A percentile compares a stretch with the other conserved stretches of the same genome.
These are phyloP conservation scores for Argynnis bischoffii DNA, from an alignment of 2,888 invertebrate genomes.

Conservation along the genomic window DNA sequence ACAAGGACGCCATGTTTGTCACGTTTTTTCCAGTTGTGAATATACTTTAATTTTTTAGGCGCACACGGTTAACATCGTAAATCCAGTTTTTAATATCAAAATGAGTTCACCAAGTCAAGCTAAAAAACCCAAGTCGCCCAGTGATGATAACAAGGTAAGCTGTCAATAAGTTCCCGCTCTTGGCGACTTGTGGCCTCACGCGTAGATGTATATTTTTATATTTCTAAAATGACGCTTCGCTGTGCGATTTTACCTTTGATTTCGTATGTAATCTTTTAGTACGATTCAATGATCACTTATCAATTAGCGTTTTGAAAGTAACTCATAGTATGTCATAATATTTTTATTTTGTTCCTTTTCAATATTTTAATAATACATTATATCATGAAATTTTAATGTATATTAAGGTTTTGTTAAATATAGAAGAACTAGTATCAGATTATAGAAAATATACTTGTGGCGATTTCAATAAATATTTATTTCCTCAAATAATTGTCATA, in stretches of 20 bases:
- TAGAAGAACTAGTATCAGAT: background rate
- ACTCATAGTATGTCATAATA: no score
- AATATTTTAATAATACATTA: no score
- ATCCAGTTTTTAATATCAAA: conserved; percentile 37
- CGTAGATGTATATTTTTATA: conserved; percentile 56
- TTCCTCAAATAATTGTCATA: no score
- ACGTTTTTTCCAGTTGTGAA: conserved; percentile 74
- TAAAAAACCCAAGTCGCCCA: conserved; percentile 57
- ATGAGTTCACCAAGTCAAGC: conserved; percentile 65
- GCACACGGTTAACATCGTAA: background rate
- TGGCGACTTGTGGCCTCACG: conserved; percentile 57
- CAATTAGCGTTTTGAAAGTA: background rate
- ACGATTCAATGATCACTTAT: background rate
- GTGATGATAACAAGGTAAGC: conserved; percentile 65
- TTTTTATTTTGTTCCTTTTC: no score
- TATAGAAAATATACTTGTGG: background rate
- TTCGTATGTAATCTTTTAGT: background rate
- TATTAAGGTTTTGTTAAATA: background rate
- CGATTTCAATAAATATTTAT: no score
- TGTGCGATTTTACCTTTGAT: conserved; percentile 10
- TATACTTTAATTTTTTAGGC: conserved; percentile 46
- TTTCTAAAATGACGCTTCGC: conserved; percentile 38
- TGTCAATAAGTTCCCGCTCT: conserved; percentile 64
- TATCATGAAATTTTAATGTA: no score
- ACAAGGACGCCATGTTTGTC: conserved; percentile 76